phyloP scores from a whole-genome alignment of 2,113 vertebrate genomes.

The Apodemus speciosus region DNA sequence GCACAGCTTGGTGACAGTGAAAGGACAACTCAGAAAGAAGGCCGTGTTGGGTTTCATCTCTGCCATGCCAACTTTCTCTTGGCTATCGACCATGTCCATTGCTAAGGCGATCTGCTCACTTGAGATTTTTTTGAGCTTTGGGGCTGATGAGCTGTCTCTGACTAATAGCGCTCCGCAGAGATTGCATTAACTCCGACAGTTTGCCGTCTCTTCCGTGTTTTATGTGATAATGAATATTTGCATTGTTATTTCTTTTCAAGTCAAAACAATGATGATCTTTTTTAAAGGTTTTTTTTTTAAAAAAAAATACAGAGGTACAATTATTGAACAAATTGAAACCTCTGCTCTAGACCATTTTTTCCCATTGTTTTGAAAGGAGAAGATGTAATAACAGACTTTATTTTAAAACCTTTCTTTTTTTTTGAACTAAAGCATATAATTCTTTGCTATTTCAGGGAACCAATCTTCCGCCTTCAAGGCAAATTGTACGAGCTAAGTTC shows the following conservation, averaged over 20 bases:
- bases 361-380: constrained; percentile 82
- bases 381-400: constrained; percentile 84
- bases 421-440: constrained; percentile 88
- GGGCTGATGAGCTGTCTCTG: constrained; percentile 69
- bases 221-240: constrained; percentile 71
- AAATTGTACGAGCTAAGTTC: constrained; percentile 96
- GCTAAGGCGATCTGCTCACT: constrained; percentile 33
- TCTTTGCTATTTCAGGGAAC: constrained; percentile 92
- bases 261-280: constrained; percentile 78
- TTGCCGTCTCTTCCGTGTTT: constrained; percentile 75
- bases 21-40: constrained; percentile 73
- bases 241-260: constrained; percentile 77
- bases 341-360: constrained; percentile 78
- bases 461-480: constrained; percentile 91
- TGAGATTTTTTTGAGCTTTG: constrained; percentile 64
- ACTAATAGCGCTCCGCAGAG: constrained; percentile 76
- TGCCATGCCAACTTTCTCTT: constrained; percentile 72
- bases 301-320: constrained; percentile 79
- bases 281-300: constrained; percentile 43
- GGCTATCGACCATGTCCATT: constrained; percentile 54
- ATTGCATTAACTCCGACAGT: constrained; percentile 75
- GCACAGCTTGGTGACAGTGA: constrained; percentile 80
- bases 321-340: constrained; percentile 79
- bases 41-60: constrained; percentile 64
- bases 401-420: constrained; percentile 81